A percentile compares a stretch with the other conserved stretches of the same genome.
Conservation (phyloP, 2,113 vertebrate genomes). For the Hyperopisus bebe region DNA sequence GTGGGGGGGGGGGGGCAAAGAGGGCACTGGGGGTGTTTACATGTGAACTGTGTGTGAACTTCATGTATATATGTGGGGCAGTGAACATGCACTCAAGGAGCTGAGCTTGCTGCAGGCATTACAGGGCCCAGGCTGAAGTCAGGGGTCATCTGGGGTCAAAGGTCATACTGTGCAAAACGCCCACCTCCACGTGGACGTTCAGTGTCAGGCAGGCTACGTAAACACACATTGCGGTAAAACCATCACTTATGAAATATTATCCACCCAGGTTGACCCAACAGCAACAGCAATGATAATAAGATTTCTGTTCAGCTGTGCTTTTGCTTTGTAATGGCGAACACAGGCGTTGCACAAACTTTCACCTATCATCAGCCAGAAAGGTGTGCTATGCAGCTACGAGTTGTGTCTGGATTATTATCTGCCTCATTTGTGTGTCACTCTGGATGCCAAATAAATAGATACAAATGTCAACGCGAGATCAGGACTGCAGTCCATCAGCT, state of each 20-base stretch:
- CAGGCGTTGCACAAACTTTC: no score
- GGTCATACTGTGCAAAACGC: background rate
- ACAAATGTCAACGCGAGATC: background rate
- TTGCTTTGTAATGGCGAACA: background rate
- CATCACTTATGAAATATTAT: background rate
- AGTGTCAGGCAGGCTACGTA: background rate
- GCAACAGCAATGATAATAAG: background rate
- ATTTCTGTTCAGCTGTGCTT: background rate
- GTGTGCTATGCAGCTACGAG: background rate
- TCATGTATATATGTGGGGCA: slow-evolving; percentile 59
- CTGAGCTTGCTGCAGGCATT: slow-evolving; percentile 66
- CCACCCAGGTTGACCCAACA: background rate
- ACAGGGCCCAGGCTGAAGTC: slow-evolving; percentile 37
- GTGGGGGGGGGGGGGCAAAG: slow-evolving; percentile 22
- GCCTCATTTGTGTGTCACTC: background rate
- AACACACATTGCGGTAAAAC: slow-evolving; percentile 25
- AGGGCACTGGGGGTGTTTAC: slow-evolving; percentile 7
- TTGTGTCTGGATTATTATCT: background rate
- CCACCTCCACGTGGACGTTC: background rate
- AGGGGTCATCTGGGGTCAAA: slow-evolving; percentile 12
- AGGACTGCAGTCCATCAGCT: background rate
- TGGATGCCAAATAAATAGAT: background rate
- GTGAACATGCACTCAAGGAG: slow-evolving; percentile 61
- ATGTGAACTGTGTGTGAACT: slow-evolving; percentile 63
- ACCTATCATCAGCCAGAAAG: background rate